Base-by-base conservation (phyloP, 2,888 invertebrate genomes). In the Stomorhina lunata region DNA sequence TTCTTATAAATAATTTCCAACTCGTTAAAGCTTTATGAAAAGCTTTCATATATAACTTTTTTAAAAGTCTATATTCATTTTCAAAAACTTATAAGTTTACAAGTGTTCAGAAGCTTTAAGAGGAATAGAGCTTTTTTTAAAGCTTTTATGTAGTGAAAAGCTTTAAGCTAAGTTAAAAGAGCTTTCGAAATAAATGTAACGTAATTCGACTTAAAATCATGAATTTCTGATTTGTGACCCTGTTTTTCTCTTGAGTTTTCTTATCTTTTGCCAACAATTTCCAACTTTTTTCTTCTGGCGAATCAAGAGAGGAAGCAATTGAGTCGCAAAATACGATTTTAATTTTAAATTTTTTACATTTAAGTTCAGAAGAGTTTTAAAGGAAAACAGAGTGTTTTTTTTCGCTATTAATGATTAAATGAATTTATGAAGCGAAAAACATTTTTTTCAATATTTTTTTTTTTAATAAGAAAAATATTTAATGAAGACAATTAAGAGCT, bases 361-460 rank as follows among this genome's bases (percentile, higher is more conserved):
- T 17, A 34, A 37, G n/a, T n/a, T n/a, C n/a, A n/a, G 48, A 34
- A 40, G 66, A 45, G 65, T 48, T 34, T 2, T 37, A 40, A 65
- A 53, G 6, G 34, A 22, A 48, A 27, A 59, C 20, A 34, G n/a
- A n/a, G n/a, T n/a, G n/a, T n/a, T n/a, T n/a, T n/a, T n/a, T n/a
- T n/a, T n/a, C n/a, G n/a, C 29, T 48, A 22, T 66, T 59, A 37
- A 40, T 79, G 75, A 66, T 75, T 79, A 82, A 82, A 75, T 61
- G 43, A 75, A 75, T 82, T 81, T 71, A 59, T 66, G 65, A 79
- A 66, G 20, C 53, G 57, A 73, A 48, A 78, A 78, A 43, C 37
- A 68, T 48, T 65, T 40, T 37, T 34, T 43, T 43, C 27, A 1
- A 45, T 55, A 57, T 43, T 27, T 29, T 45, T 9, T 37, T 61